Evolutionary conservation across 2,797 vertebrate species (phyloP).

Genomic region (Nannoperca australis): DNA sequence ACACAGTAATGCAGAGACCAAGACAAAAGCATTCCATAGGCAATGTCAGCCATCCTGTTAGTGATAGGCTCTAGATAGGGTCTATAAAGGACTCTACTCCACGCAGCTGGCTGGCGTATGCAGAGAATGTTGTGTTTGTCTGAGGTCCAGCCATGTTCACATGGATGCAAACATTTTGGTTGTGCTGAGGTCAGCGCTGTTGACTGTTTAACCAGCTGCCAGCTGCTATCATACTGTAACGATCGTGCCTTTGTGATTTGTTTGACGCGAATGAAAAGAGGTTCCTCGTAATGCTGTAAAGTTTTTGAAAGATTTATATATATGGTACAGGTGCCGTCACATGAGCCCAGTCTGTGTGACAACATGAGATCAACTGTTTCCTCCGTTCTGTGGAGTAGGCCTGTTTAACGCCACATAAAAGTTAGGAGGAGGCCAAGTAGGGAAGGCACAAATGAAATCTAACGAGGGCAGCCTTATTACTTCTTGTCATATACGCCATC

Average conservation of each 20-base stretch:
- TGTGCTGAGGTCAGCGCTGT: conserved; percentile 56
- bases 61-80: conserved; percentile 72
- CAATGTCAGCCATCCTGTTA: conserved; percentile 70
- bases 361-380: conserved; percentile 44
- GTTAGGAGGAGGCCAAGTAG: conserved; percentile 37
- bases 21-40: conserved; percentile 80
- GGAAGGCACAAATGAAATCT: conserved; percentile 51
- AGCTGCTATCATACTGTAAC: conserved; percentile 52
- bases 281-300: not conserved
- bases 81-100: conserved; percentile 40
- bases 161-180: conserved; percentile 59
- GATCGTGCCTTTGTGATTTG: conserved; percentile 21
- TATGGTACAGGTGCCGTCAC: conserved; percentile 29
- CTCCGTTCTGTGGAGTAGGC: conserved; percentile 33
- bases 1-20: conserved; percentile 65
- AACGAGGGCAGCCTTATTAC: conserved; percentile 38
- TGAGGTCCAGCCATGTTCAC: conserved; percentile 54
- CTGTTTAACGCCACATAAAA: conserved; percentile 74
- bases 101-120: conserved; percentile 68
- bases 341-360: conserved; percentile 33
- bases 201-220: conserved; percentile 72
- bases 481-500: conserved; percentile 50
- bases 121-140: conserved; percentile 65
- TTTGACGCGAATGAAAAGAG: not conserved
- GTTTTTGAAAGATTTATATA: conserved; percentile 13